phyloP scores from a whole-genome alignment of 1,140 invertebrate species.

The Drosophila biarmipes region DNA sequence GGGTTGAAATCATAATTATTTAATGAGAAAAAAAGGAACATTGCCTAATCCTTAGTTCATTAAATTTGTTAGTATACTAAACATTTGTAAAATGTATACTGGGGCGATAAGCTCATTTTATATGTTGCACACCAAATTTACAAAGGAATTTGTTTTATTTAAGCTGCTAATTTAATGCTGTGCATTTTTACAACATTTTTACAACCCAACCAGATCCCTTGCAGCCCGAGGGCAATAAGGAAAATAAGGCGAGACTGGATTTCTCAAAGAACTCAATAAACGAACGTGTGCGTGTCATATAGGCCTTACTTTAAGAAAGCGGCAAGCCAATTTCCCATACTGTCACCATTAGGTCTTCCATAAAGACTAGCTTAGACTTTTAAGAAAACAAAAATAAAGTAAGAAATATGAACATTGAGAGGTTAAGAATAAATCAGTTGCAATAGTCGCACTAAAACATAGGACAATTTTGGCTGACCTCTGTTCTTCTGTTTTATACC shows the following conservation, averaged over 20 bases:
- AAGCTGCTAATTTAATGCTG: neutral
- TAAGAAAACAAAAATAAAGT: constrained; percentile 12
- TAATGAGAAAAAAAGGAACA: too few species aligned
- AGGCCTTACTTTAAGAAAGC: constrained; percentile 23
- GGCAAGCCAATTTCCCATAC: constrained; percentile 29
- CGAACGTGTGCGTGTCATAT: constrained; percentile 2
- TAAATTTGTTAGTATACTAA: neutral
- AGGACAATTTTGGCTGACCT: neutral
- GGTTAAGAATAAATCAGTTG: neutral
- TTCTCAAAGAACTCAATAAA: constrained; percentile 15
- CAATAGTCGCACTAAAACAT: neutral
- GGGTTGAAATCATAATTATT: too few species aligned
- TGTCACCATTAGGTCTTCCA: neutral
- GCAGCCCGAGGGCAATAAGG: neutral
- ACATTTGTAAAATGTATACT: neutral
- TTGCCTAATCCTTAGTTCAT: too few species aligned
- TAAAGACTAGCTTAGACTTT: constrained; percentile 8
- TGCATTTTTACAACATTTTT: constrained; percentile 7
- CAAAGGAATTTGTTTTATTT: constrained; percentile 7
- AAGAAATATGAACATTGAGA: neutral
- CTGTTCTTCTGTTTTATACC: neutral
- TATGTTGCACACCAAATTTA: neutral
- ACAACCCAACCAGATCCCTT: neutral
- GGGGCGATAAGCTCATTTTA: neutral
- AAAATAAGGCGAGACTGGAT: constrained; percentile 3